Evolutionary conservation across 1,140 invertebrate genomes (phyloP).

Genomic region (Heliconius eleuchia): DNA sequence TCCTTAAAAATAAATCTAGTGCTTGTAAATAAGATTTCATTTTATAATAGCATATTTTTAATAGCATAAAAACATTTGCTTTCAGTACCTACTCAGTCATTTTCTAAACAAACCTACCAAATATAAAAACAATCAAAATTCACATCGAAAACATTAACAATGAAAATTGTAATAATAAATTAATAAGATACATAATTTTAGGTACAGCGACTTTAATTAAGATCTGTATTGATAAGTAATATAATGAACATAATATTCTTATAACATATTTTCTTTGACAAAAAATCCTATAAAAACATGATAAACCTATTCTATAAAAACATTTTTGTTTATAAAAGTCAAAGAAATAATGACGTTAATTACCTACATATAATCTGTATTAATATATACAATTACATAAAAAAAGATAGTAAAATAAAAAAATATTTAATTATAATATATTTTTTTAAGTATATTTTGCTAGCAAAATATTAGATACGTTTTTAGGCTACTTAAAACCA

Average conservation of each 20-base stretch:
- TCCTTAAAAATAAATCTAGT: too few relatives aligned
- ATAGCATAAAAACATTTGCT: neutral
- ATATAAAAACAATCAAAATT: neutral
- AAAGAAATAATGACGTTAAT: neutral
- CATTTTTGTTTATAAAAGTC: neutral
- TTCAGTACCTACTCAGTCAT: neutral
- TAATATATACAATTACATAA: too few relatives aligned
- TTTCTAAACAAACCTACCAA: neutral
- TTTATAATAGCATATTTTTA: neutral
- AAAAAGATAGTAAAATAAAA: neutral
- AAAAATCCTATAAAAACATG: neutral
- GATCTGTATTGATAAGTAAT: slow-evolving; percentile 12
- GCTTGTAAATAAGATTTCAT: too few relatives aligned
- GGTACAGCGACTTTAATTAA: neutral
- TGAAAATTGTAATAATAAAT: slow-evolving; percentile 7
- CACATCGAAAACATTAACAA: neutral
- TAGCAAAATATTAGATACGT: neutral
- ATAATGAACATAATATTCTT: neutral
- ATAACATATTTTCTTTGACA: neutral
- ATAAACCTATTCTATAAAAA: neutral
- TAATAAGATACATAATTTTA: neutral
- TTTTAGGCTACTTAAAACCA: too few relatives aligned
- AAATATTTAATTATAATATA: neutral
- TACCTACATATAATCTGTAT: neutral
- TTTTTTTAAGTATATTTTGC: neutral